Conservation (phyloP, 2,797 vertebrate genomes). For the Esox masquinongy region DNA sequence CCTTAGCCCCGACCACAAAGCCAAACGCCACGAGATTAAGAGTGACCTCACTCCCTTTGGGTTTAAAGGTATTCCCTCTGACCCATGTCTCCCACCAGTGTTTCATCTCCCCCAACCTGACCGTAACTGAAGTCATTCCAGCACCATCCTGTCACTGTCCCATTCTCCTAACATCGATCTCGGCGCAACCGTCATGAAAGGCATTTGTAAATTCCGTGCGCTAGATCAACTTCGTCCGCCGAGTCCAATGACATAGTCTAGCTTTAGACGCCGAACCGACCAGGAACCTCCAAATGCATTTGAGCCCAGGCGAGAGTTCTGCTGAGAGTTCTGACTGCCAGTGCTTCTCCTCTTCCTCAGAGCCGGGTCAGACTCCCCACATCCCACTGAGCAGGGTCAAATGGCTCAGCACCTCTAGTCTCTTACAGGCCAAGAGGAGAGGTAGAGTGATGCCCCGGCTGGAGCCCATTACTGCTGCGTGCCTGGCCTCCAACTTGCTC, state of each 20-base stretch:
- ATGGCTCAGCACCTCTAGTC: conserved; percentile 74
- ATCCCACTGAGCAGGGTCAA: conserved; percentile 61
- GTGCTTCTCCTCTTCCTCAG: conserved; percentile 52
- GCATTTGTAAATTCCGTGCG: neutral
- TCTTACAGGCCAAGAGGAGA: conserved; percentile 71
- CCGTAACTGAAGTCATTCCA: neutral
- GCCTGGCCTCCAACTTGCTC: neutral
- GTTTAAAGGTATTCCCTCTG: conserved; percentile 80
- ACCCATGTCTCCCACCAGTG: neutral
- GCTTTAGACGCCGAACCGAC: neutral
- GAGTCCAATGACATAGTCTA: neutral
- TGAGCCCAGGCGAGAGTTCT: neutral
- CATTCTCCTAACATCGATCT: neutral
- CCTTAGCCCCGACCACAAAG: conserved; percentile 86
- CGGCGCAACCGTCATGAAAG: neutral
- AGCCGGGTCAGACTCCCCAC: conserved; percentile 42
- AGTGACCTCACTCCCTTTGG: conserved; percentile 93
- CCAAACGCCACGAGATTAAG: conserved; percentile 91
- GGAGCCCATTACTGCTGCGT: neutral
- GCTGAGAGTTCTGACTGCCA: conserved; percentile 18
- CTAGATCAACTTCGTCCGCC: neutral
- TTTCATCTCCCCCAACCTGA: neutral
- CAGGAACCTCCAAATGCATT: neutral
- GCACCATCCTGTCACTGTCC: neutral
- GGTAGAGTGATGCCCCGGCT: conserved; percentile 54